These are phyloP conservation scores for Metaphire vulgaris DNA, from an alignment of 1,140 invertebrate species.

Conservation along the genomic window DNA sequence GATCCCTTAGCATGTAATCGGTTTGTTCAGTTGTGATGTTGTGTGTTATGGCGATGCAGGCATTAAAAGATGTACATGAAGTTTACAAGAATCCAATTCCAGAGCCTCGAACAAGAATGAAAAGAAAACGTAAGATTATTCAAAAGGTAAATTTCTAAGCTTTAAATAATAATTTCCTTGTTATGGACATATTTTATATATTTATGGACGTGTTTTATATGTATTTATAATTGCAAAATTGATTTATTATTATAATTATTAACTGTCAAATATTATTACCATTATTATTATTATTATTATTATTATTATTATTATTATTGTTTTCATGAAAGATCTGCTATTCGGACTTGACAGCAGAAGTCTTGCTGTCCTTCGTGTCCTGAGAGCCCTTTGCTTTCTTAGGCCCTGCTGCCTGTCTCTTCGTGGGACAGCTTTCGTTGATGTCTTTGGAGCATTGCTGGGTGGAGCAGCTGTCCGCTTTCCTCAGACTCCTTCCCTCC, in stretches of 20 bases:
- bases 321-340: no score
- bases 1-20: neutral
- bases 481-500: no score
- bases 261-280: neutral
- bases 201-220: neutral
- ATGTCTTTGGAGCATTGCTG: no score
- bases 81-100: slow-evolving; percentile 54
- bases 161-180: slow-evolving; percentile 4
- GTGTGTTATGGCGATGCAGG: slow-evolving; percentile 41
- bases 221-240: neutral
- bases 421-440: no score
- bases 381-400: no score
- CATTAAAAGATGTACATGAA: slow-evolving; percentile 77
- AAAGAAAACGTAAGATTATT: slow-evolving; percentile 15
- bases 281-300: no score
- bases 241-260: neutral
- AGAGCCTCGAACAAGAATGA: slow-evolving; percentile 2
- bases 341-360: no score
- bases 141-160: slow-evolving; percentile 6
- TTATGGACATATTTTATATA: neutral
- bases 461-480: no score
- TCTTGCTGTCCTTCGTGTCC: no score
- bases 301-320: no score
- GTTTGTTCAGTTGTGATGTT: neutral
- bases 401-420: no score